These are phyloP conservation scores for Drosophila punjabiensis DNA, from an alignment of 1,140 invertebrate species.

Conservation along the genomic window DNA sequence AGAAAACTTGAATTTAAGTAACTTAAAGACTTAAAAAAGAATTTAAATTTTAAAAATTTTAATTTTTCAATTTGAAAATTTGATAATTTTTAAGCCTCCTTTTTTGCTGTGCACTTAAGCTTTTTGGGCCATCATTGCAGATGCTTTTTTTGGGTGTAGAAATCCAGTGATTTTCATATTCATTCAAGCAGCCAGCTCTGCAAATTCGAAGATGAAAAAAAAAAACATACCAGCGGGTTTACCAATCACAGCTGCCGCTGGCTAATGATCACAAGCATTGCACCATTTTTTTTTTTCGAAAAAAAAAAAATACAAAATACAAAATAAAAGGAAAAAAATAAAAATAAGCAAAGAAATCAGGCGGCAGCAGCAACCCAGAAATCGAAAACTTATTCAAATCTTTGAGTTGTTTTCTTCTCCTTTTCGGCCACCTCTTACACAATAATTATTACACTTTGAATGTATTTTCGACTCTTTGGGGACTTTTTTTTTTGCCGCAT, in stretches of 20 bases:
- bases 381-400: slow-evolving; percentile 74
- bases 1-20: not conserved
- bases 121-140: slow-evolving; percentile 63
- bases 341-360: not conserved
- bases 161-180: slow-evolving; percentile 78
- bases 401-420: slow-evolving; percentile 48
- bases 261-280: slow-evolving; percentile 75
- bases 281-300: slow-evolving; percentile 59
- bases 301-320: slow-evolving; percentile 20
- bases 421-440: slow-evolving; percentile 55
- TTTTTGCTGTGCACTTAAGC: slow-evolving; percentile 21
- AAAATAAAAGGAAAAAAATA: slow-evolving; percentile 6
- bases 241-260: slow-evolving; percentile 60
- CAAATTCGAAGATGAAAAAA: slow-evolving; percentile 69
- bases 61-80: not conserved
- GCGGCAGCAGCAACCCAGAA: slow-evolving; percentile 15
- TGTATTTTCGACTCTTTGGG: slow-evolving; percentile 33
- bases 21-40: not conserved
- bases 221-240: slow-evolving; percentile 52
- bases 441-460: slow-evolving; percentile 70
- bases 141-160: slow-evolving; percentile 56
- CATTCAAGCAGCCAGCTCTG: slow-evolving; percentile 63
- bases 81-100: not conserved
- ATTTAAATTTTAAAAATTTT: not conserved
- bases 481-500: slow-evolving; percentile 24